A percentile compares a stretch with the other conserved stretches of the same genome.
Conservation (phyloP, 2,888 invertebrate species). For the Orchesellides sinensis region DNA sequence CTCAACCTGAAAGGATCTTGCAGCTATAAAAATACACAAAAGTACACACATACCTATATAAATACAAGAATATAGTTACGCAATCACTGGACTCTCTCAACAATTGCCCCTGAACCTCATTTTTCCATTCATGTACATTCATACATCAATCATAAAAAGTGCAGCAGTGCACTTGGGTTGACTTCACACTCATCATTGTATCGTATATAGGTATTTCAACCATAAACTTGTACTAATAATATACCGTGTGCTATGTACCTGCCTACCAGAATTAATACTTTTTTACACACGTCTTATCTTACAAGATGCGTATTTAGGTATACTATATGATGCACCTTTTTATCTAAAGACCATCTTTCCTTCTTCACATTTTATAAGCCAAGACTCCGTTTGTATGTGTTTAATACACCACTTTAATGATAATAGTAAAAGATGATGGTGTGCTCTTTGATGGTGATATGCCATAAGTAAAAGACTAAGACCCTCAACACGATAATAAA, state of each 20-base stretch:
- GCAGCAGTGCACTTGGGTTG: not conserved
- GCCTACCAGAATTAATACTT: not conserved
- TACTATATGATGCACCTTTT: not conserved
- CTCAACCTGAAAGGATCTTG: no score
- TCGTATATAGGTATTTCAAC: not conserved
- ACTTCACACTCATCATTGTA: not conserved
- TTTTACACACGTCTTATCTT: not conserved
- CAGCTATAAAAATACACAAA: not conserved
- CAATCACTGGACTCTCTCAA: slow-evolving; percentile 11
- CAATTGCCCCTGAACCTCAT: slow-evolving; percentile 43
- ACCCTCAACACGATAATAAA: slow-evolving; percentile 8
- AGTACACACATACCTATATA: no score
- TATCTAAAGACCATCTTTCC: not conserved
- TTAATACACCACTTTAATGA: not conserved
- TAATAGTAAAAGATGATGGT: slow-evolving; percentile 38
- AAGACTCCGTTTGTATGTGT: not conserved
- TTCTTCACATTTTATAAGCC: not conserved
- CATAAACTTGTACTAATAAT: not conserved
- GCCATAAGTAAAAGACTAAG: not conserved
- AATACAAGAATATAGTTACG: not conserved
- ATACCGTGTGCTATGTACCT: not conserved
- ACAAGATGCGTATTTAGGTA: not conserved
- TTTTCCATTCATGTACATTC: slow-evolving; percentile 24
- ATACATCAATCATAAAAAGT: not conserved
- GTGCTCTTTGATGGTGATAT: not conserved